phyloP scores from a whole-genome alignment of 2,888 invertebrate species.

The Galerucella nymphaeae region DNA sequence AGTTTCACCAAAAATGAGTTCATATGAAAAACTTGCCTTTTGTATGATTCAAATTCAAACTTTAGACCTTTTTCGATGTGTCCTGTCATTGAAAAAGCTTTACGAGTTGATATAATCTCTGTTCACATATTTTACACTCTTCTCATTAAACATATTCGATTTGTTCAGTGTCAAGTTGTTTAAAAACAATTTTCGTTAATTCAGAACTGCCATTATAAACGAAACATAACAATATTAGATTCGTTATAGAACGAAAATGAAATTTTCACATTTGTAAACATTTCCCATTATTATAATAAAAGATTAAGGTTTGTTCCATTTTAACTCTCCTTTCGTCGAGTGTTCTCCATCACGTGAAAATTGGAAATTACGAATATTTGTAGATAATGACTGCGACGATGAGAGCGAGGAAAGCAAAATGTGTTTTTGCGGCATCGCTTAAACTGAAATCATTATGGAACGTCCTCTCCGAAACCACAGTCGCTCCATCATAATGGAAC shows the following conservation, averaged over 20 bases:
- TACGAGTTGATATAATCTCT: too few relatives aligned
- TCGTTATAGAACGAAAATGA: neutral
- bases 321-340: neutral
- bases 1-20: too few relatives aligned
- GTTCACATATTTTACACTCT: too few relatives aligned
- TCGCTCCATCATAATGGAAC: neutral
- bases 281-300: slow-evolving; percentile 20
- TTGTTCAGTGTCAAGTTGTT: too few relatives aligned
- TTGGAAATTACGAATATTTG: slow-evolving; percentile 29
- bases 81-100: too few relatives aligned
- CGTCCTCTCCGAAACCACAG: neutral
- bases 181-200: too few relatives aligned
- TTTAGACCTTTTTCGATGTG: too few relatives aligned
- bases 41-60: too few relatives aligned
- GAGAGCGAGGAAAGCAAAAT: neutral
- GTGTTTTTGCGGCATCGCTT: slow-evolving; percentile 21
- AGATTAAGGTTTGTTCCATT: neutral
- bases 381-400: slow-evolving; percentile 12
- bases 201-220: too few relatives aligned
- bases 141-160: too few relatives aligned
- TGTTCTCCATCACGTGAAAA: slow-evolving; percentile 27
- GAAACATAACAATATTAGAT: neutral
- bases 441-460: neutral
- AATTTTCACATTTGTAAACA: slow-evolving; percentile 1
- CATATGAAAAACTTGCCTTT: too few relatives aligned